Base-by-base conservation (phyloP, 1,140 invertebrate species). In the Ooceraea biroi region DNA sequence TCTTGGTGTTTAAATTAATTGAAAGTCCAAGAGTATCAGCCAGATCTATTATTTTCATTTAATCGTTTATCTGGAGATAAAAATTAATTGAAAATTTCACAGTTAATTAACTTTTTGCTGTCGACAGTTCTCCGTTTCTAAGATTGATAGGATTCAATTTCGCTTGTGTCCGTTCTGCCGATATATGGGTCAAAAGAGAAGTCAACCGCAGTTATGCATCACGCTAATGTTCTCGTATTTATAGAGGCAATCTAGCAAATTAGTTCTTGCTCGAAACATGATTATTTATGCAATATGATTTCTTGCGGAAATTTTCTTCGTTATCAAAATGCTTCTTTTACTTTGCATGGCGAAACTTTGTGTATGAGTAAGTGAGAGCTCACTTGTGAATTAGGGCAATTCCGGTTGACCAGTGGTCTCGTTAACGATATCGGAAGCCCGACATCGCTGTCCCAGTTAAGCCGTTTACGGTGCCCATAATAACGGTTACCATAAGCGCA, bases 391-490 rank as follows among this genome's bases (percentile, higher is more conserved):
- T 87, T 69, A 86, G 66, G 83, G 72, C 50, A 30, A 83, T 69
- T 72, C 57, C 58, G 71, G 55, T 72, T 41, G 65, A 46, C 50
- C 65, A 83, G 36, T 22, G n/a, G 44, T 80, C 65, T 86, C 61
- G 83, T 85, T 83, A 83, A 89, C 71, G 55, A 88, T 86, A 90
- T 88, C 88, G 76, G 63, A 83, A 73, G 60, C 63, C 63, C 46
- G 66, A 83, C 82, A 82, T 85, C 76, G 50, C 65, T 72, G 84
- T 77, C 84, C 88, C 85, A 80, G 80, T 89, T 88, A 84, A 85
- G 78, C 76, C 83, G 27, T 78, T 83, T 86, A 88, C 74, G 77
- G 73, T 66, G 52, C 52, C 68, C 27, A 55, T 80, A 82, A 87
- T 90, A 90, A 90, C 88, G 87, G 88, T 90, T 63, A 57, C 25